phyloP scores from a whole-genome alignment of 2,113 vertebrate species.

The Actenoides hombroni region DNA sequence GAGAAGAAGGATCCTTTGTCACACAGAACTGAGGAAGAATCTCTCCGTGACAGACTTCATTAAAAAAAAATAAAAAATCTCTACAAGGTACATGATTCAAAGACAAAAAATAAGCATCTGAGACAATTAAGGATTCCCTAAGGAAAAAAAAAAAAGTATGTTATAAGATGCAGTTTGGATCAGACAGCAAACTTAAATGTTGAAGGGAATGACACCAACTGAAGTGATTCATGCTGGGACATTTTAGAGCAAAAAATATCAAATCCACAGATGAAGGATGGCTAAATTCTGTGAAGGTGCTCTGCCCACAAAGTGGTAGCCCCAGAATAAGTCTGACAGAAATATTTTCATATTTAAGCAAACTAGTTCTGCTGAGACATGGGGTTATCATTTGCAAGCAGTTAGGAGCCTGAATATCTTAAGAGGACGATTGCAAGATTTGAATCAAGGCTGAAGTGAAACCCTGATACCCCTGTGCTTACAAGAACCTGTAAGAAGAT shows the following conservation, averaged over 20 bases:
- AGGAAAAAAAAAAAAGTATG: neutral
- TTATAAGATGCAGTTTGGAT: neutral
- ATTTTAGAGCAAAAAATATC: neutral
- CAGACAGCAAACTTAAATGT: neutral
- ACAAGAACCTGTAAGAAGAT: neutral
- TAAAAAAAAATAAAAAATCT: neutral
- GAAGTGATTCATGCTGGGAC: neutral
- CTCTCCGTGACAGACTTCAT: neutral
- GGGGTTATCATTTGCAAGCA: neutral
- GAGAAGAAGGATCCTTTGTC: neutral
- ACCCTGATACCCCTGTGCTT: neutral
- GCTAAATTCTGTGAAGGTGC: neutral
- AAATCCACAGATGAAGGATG: neutral
- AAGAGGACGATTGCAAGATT: neutral
- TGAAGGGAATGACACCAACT: neutral
- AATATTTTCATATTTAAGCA: neutral
- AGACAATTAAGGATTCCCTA: neutral
- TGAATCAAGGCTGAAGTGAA: constrained; percentile 10
- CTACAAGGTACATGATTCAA: neutral
- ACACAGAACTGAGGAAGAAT: neutral
- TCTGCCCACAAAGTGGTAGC: neutral
- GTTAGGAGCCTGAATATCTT: neutral
- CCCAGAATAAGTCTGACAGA: neutral
- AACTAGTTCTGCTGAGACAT: neutral
- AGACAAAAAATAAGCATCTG: neutral